phyloP scores from a whole-genome alignment of 2,888 invertebrate species.

The Ypsolopha scabrella region DNA sequence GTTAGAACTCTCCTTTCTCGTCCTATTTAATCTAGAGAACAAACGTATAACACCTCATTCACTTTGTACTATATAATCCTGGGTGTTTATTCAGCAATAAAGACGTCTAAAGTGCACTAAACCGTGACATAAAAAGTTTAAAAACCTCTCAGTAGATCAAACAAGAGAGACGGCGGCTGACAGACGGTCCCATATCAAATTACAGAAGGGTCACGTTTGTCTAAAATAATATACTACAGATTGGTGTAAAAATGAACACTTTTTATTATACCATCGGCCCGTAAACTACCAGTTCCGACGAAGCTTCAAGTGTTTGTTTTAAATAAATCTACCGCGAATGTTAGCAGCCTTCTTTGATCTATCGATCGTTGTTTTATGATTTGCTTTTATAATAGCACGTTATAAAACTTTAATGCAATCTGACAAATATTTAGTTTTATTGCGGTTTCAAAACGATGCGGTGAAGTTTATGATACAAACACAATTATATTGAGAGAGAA shows the following conservation, averaged over 20 bases:
- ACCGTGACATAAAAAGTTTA: conserved; percentile 66
- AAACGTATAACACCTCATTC: too few species aligned
- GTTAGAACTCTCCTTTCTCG: too few species aligned
- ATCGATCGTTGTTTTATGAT: conserved; percentile 26
- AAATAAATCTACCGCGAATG: conserved; percentile 56
- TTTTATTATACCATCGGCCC: conserved; percentile 63
- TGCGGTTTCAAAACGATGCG: conserved; percentile 16
- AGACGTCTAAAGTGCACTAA: conserved; percentile 59
- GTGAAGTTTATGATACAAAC: too few species aligned
- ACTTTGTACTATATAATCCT: conserved; percentile 25
- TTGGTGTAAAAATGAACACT: conserved; percentile 65
- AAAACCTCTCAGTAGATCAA: conserved; percentile 71
- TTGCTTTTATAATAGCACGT: conserved; percentile 15
- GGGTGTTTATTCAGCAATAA: conserved; percentile 63
- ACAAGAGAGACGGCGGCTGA: conserved; percentile 51
- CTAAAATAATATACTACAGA: conserved; percentile 66
- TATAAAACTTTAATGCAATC: conserved; percentile 17
- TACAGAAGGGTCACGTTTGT: conserved; percentile 62
- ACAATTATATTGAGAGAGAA: too few species aligned
- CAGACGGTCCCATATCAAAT: conserved; percentile 56
- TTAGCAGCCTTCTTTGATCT: conserved; percentile 32
- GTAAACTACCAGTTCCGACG: conserved; percentile 40
- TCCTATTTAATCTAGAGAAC: too few species aligned
- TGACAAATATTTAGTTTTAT: not conserved
- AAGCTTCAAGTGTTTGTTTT: conserved; percentile 44